Conservation (phyloP, 2,888 invertebrate genomes). For the Drosophila maculinotata region DNA sequence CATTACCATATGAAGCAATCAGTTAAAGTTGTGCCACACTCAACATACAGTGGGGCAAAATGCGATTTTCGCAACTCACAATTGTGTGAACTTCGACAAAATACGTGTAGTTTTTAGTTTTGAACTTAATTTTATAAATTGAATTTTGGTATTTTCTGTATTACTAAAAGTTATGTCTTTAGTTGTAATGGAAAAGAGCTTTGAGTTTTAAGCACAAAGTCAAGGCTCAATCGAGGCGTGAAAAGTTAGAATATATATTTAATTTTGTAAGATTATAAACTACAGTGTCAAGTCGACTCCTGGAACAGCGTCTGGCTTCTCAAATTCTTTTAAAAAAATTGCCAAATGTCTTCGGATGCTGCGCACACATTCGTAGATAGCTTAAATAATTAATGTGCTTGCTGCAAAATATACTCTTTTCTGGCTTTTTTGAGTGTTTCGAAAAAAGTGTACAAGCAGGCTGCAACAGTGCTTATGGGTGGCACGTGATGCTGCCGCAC, state of each 20-base stretch:
- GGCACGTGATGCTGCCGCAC: slow-evolving; percentile 63
- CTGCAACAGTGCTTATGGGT: slow-evolving; percentile 43
- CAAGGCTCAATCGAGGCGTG: too few relatives aligned
- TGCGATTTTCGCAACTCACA: background rate
- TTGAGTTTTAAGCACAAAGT: background rate
- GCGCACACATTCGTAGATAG: slow-evolving; percentile 71
- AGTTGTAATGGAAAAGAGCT: too few relatives aligned
- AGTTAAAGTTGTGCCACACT: slow-evolving; percentile 26
- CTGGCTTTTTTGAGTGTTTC: slow-evolving; percentile 22
- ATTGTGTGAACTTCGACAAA: background rate
- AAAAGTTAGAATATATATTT: background rate
- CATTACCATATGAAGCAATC: slow-evolving; percentile 70
- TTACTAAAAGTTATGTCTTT: too few relatives aligned
- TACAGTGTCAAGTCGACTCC: slow-evolving; percentile 34
- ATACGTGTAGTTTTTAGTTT: too few relatives aligned
- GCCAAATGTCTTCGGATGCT: slow-evolving; percentile 33
- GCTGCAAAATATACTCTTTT: slow-evolving; percentile 46
- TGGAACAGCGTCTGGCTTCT: slow-evolving; percentile 8
- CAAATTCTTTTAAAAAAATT: slow-evolving; percentile 27
- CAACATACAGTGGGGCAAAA: slow-evolving; percentile 23
- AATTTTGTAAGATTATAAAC: background rate
- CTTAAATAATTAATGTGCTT: slow-evolving; percentile 80
- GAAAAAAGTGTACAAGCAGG: slow-evolving; percentile 8
- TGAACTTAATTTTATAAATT: too few relatives aligned
- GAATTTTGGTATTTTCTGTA: background rate